phyloP scores from a whole-genome alignment of 2,888 invertebrate species.

The Athripsodes cinereus region DNA sequence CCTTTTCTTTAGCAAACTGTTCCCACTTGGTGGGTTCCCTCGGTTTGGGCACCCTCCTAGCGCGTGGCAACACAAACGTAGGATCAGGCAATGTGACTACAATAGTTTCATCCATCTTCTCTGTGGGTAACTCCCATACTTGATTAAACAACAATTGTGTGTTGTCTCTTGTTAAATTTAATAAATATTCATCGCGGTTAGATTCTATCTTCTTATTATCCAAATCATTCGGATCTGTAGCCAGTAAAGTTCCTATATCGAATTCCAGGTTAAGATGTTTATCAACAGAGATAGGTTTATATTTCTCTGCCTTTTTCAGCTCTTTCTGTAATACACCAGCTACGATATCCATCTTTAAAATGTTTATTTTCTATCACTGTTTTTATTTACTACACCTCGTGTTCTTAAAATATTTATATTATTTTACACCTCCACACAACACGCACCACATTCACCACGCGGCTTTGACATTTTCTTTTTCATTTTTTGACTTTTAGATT shows the following conservation, averaged over 20 bases:
- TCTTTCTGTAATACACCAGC: conserved; percentile 63
- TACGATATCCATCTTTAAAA: conserved; percentile 63
- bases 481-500: no score
- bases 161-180: conserved; percentile 74
- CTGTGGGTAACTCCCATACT: conserved; percentile 84
- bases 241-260: conserved; percentile 78
- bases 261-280: conserved; percentile 79
- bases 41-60: conserved; percentile 84
- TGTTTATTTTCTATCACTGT: not conserved
- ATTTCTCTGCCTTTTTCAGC: conserved; percentile 58
- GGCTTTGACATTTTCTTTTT: not conserved
- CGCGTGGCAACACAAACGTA: conserved; percentile 70
- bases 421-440: not conserved
- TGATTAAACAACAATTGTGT: conserved; percentile 82
- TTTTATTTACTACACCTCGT: not conserved
- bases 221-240: conserved; percentile 74
- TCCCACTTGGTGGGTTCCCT: conserved; percentile 93
- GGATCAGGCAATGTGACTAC: conserved; percentile 78
- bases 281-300: conserved; percentile 64
- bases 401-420: not conserved
- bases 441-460: no score
- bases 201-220: conserved; percentile 55
- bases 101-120: conserved; percentile 79
- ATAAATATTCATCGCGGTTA: conserved; percentile 60
- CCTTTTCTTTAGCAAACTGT: conserved; percentile 90